Evolutionary conservation across 2,797 vertebrate species (phyloP), one percentile per base, ranked within the genome.

Genomic region (Danio tinwini): DNA sequence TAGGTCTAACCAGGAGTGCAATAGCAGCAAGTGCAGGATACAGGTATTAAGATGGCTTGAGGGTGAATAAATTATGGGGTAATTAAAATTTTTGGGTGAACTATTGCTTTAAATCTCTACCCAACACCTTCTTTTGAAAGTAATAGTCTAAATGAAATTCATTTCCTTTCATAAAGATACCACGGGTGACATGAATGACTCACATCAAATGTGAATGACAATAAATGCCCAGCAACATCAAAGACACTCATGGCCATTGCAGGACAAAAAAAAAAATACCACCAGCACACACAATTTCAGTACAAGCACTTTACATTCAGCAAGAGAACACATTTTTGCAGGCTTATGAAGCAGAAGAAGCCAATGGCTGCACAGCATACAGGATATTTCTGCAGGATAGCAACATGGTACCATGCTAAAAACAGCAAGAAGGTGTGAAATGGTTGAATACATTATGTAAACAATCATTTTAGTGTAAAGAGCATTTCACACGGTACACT

Each of bases 201-300:
- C 63, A 71, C 76, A 68, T 58, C 13, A 40, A 13, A 56, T 49
- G 81, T 83, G 81, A 82, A 78, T 82, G 81, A 67, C 59, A 37
- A 42, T 68, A 68, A 76, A 59, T 73, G 64, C 21, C 70, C 19
- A 55, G 56, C 45, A 37, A 77, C 78, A 81, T 71, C 52, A 62
- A 63, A 58, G 64, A 78, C 52, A 69, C 67, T 44, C 39, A 72
- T 39, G 56, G 68, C 63, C 9, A 64, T 55, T 10, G 47, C 37
- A 61, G 59, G 58, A 80, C 78, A 62, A 72, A 49, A 19, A 72
- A 49, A 19, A 37, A 76, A 74, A 72, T 55, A 70, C 42, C 58
- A 76, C 29, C 56, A 29, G 62, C 55, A 71, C 29, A 65, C 21
- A 78, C 55, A 29, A 21, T 79, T 62, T 63, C 50, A 73, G 63